Evolutionary conservation across 2,113 vertebrate species (phyloP).

Genomic region (Dipodomys merriami): DNA sequence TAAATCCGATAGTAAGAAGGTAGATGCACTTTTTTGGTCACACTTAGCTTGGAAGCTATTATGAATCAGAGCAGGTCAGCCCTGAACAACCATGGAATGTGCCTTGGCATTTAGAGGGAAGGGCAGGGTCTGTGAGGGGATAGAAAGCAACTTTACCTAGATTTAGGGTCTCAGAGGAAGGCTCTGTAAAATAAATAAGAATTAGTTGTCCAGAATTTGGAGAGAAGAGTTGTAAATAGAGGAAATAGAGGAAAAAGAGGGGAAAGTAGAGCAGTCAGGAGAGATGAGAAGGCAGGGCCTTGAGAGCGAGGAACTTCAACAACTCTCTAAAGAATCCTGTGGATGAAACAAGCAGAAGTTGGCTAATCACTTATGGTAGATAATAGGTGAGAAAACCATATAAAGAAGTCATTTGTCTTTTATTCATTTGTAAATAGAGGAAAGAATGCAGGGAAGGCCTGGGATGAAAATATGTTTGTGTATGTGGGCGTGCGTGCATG

Average conservation of each 20-base stretch:
- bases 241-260: background rate
- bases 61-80: fast-evolving
- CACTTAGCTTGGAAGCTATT: background rate
- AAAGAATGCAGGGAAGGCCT: background rate
- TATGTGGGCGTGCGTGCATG: fast-evolving
- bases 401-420: background rate
- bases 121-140: background rate
- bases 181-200: background rate
- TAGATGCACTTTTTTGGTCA: background rate
- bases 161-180: background rate
- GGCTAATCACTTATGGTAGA: background rate
- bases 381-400: background rate
- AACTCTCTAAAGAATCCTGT: background rate
- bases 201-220: background rate
- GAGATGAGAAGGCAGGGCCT: background rate
- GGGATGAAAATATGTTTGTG: background rate
- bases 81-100: background rate
- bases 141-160: background rate
- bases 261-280: background rate
- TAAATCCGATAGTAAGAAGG: background rate
- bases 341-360: background rate
- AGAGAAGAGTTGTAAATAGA: background rate
- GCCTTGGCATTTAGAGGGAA: background rate
- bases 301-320: background rate
- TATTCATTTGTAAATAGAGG: background rate